phyloP scores from a whole-genome alignment of 2,797 vertebrate genomes.

The Halcyon smyrnensis region DNA sequence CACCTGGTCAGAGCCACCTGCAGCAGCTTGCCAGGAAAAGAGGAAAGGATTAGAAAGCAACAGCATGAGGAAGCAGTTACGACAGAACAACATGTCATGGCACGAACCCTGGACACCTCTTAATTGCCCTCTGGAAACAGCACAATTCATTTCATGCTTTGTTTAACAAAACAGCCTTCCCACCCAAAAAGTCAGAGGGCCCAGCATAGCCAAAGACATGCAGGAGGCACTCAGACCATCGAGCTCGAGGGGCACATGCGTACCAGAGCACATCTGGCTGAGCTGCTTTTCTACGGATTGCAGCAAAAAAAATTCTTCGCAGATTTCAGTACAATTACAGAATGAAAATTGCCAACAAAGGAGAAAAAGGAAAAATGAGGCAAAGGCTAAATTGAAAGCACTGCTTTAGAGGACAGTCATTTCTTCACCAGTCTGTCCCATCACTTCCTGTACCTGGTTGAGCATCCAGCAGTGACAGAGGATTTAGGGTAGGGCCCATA shows the following conservation, averaged over 20 bases:
- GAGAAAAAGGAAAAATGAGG: not conserved
- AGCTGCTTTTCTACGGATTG: not conserved
- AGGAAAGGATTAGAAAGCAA: not conserved
- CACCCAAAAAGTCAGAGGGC: not conserved
- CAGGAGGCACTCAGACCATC: not conserved
- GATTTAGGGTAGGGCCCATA: not conserved
- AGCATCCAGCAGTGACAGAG: not conserved
- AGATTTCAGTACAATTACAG: not conserved
- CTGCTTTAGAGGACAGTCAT: not conserved
- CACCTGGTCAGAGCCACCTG: not conserved
- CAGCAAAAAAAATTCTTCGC: not conserved
- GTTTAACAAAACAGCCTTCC: not conserved
- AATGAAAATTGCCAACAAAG: not conserved
- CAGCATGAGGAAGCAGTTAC: not conserved
- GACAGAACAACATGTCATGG: not conserved
- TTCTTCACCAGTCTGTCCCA: not conserved
- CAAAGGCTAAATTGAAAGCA: not conserved
- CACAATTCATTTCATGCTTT: not conserved
- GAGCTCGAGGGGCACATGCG: not conserved
- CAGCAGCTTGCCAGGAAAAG: not conserved
- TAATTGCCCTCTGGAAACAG: not conserved
- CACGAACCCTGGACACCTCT: not conserved
- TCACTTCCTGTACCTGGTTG: not conserved
- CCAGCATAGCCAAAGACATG: not conserved
- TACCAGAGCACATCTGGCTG: not conserved